Evolutionary conservation across 2,113 vertebrate genomes (phyloP).

Genomic region (Tyrannus savana): DNA sequence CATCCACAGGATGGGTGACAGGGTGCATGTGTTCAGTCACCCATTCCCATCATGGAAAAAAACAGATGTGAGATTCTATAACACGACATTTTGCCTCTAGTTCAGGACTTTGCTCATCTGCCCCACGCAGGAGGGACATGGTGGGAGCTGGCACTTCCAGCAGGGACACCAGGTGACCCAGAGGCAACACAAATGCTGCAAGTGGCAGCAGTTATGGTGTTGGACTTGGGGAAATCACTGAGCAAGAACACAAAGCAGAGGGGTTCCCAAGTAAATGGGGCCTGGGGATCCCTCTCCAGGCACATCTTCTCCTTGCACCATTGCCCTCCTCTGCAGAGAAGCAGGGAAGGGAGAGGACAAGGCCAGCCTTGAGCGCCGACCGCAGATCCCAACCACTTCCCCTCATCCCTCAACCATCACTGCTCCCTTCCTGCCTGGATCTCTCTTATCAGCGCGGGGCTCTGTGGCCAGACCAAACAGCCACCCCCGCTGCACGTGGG

Average conservation of each 20-base stretch:
- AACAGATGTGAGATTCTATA: not conserved
- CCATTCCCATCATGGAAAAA: rapidly evolving
- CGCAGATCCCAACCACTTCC: not conserved
- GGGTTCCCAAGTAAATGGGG: rapidly evolving
- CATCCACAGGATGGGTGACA: not conserved
- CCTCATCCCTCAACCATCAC: rapidly evolving
- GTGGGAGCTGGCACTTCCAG: not conserved
- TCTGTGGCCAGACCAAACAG: not conserved
- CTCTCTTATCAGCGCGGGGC: not conserved
- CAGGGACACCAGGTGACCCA: not conserved
- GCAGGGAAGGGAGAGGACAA: not conserved
- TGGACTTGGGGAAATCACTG: not conserved
- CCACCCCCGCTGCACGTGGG: rapidly evolving
- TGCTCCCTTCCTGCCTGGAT: not conserved
- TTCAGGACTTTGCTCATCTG: not conserved
- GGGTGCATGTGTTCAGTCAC: not conserved
- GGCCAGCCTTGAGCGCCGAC: not conserved
- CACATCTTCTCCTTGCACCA: not conserved
- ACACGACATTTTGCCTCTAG: not conserved
- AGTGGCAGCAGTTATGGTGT: not conserved
- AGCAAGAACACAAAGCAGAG: not conserved
- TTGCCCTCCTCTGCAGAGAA: not conserved
- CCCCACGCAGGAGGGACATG: not conserved
- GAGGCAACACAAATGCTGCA: not conserved
- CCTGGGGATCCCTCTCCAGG: not conserved